Percentiles rank a stretch among this genome's conserved stretches.
phyloP scores from a whole-genome alignment of 2,888 invertebrate genomes.

The Noctuana brunneofusca region DNA sequence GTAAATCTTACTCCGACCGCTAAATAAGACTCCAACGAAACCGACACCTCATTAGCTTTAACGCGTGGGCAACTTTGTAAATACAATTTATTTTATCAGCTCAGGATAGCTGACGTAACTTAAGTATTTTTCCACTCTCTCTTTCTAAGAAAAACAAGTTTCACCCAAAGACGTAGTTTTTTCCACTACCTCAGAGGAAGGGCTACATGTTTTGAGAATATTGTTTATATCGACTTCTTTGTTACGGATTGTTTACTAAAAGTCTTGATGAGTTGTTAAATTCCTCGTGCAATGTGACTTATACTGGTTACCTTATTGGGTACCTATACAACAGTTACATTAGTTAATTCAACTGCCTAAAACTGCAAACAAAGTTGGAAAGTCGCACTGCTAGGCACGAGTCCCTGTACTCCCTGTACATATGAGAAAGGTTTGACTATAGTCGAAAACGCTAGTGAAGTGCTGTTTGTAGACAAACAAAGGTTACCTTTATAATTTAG shows the following conservation, averaged over 20 bases:
- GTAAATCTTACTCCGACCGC: background rate
- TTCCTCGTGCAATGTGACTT: too few species aligned
- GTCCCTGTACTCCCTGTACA: too few species aligned
- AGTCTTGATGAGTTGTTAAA: too few species aligned
- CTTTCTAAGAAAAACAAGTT: background rate
- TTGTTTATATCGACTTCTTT: too few species aligned
- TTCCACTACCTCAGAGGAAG: too few species aligned
- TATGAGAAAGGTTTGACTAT: too few species aligned
- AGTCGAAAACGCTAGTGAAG: too few species aligned
- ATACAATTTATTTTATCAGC: conserved; percentile 6
- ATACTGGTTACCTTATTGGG: too few species aligned
- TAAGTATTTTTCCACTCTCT: background rate
- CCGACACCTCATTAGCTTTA: conserved; percentile 6
- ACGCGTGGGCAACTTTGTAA: background rate
- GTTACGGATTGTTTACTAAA: too few species aligned
- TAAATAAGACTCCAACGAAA: background rate
- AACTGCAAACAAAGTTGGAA: background rate
- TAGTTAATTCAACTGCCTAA: background rate
- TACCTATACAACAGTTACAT: too few species aligned
- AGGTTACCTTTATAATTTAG: background rate
- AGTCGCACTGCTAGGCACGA: too few species aligned
- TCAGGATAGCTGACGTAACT: background rate
- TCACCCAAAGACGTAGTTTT: background rate
- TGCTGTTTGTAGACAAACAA: background rate
- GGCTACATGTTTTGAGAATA: too few species aligned